A percentile compares a stretch with the other conserved stretches of the same genome.
phyloP scores from a whole-genome alignment of 2,797 vertebrate species.

The Coccyzus lansbergi region DNA sequence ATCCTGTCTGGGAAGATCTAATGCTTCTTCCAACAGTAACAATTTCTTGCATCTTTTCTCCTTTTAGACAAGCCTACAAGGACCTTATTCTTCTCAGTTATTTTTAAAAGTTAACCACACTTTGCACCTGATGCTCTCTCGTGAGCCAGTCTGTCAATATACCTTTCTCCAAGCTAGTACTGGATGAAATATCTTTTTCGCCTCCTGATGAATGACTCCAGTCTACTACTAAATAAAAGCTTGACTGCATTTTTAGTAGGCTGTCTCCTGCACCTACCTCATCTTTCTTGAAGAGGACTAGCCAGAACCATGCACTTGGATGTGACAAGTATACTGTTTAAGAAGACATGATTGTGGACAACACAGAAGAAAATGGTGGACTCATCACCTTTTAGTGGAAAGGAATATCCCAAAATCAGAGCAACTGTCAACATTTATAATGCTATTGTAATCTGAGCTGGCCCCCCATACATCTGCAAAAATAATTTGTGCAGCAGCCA shows the following conservation, averaged over 20 bases:
- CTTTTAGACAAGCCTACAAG: not conserved
- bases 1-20: not conserved
- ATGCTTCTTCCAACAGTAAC: not conserved
- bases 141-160: not conserved
- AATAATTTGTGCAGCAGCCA: conserved; percentile 39
- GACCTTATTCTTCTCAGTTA: not conserved
- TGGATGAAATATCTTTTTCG: not conserved
- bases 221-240: not conserved
- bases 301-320: not conserved
- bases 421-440: not conserved
- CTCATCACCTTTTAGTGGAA: not conserved
- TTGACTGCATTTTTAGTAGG: not conserved
- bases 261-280: not conserved
- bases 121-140: not conserved
- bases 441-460: conserved; percentile 33
- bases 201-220: not conserved
- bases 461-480: conserved; percentile 38
- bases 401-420: conserved; percentile 3
- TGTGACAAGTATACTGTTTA: not conserved
- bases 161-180: not conserved
- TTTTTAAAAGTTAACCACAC: not conserved
- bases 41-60: not conserved
- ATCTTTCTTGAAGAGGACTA: not conserved
- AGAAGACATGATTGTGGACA: not conserved
- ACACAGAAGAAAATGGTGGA: not conserved